Evolutionary conservation across 2,113 vertebrate genomes (phyloP), one percentile per base, ranked within the genome.

Genomic region (Lates calcarifer): DNA sequence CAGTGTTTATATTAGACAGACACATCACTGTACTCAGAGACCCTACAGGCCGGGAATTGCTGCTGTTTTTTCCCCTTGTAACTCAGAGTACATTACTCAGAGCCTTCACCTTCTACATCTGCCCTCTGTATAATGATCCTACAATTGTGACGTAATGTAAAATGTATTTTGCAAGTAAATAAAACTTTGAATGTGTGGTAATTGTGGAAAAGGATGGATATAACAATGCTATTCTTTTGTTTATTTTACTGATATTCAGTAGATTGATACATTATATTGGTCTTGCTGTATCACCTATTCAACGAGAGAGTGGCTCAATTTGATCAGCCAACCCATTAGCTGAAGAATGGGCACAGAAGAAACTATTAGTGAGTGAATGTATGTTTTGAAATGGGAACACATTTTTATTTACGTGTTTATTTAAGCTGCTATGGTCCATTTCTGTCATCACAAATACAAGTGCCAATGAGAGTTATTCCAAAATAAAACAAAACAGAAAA

Each of bases 1-100:
- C 72, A 39, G 33, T 89, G 75, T 88, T 90, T 89, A 79, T 72
- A 81, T 84, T 79, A 82, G 62, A 89, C 79, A 84, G 76, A 89
- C 76, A 90, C 73, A 79, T 89, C 70, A 13, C 64, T 82, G 89
- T 43, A 80, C 77, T 58, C 71, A 72, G 49, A 80, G 66, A 89
- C 70, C 68, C 61, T 72, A 60, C 62, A 58, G 55, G 75, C 56
- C 65, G 35, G 24, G 60, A 85, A 84, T 89, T 89, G 92, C 88
- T 90, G 84, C 74, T 80, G 71, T 70, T 74, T 81, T 67, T 4
- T 29, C 61, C 33, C 15, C 20, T 69, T 62, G 28, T 33, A 72
- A 65, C 55, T 58, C n/a, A 47, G 28, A 77, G 69, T 51, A 51
- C 53, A 88, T 77, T 74, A 71, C 31, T 71, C 53, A 66, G 39